These are phyloP conservation scores for Tachysurus fulvidraco DNA, from an alignment of 2,113 vertebrate species.

Conservation along the genomic window DNA sequence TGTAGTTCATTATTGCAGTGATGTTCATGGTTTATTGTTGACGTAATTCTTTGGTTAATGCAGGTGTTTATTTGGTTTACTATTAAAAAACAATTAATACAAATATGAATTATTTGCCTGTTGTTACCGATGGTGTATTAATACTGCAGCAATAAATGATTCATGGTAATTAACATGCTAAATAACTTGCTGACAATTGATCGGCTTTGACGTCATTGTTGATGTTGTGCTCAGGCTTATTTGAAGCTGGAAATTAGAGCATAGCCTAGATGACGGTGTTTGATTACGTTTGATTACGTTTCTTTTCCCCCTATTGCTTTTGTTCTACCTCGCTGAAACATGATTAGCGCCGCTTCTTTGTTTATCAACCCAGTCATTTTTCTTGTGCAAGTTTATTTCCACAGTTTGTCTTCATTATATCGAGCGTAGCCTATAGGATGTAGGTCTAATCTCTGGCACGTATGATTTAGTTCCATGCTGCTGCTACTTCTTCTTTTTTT, in stretches of 20 bases:
- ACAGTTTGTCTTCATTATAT: conserved; percentile 28
- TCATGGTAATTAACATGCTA: background rate
- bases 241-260: background rate
- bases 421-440: background rate
- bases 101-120: background rate
- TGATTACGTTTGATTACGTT: background rate
- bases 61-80: background rate
- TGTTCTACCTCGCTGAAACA: background rate
- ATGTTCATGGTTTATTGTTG: background rate
- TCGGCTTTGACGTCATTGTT: background rate
- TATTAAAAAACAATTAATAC: background rate
- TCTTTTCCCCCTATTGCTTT: background rate
- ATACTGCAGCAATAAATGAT: background rate
- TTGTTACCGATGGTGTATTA: background rate
- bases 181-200: background rate
- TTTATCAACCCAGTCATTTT: conserved; percentile 16
- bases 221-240: background rate
- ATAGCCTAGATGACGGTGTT: background rate
- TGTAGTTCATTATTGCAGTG: background rate
- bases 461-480: conserved; percentile 5
- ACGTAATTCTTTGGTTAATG: background rate
- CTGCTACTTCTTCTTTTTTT: background rate
- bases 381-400: background rate
- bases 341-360: background rate
- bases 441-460: conserved; percentile 1